Evolutionary conservation across 2,797 vertebrate species (phyloP), one percentile per base, ranked within the genome.

Genomic region (Manis pentadactyla): DNA sequence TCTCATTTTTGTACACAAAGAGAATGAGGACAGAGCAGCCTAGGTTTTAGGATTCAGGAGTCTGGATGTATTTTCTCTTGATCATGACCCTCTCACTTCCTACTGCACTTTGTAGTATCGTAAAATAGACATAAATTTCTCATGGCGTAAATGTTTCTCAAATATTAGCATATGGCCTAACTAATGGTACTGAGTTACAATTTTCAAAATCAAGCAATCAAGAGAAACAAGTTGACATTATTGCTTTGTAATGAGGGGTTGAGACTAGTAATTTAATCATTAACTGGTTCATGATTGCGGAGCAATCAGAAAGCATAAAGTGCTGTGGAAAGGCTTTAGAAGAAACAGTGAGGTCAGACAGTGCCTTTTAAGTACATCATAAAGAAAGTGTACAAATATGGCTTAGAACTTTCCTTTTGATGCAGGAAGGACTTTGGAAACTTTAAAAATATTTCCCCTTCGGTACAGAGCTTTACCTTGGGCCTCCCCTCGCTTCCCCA

Each of bases 251-350:
- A 95, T 57, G 92, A 93, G 85, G 10, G 27, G 59, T 95, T 78
- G 59, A 94, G 97, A 86, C 71, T 82, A 90, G 63, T 94, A 89
- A 93, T 97, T 96, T 95, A 94, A 75, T 91, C 79, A 91, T 96
- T 89, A 95, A 68, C 82, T 89, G 78, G 74, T 69, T 95, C 61
- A 84, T 39, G 64, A 83, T 90, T 93, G 12, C 57, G 53, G 71
- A 96, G 63, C 83, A 90, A 64, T 66, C 71, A 46, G 74, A 90
- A 96, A 83, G 68, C 59, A 90, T 9, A 81, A 93, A 84, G 27
- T 46, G n/a, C 39, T 5, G 31, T 37, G 34, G 53, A 88, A 91
- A 49, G 18, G 8, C 69, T 93, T 87, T 57, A 69, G 61, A 90
- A 87, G 75, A 95, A 96, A 83, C 55, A 57, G 4, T 55, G 77